Evolutionary conservation across 2,888 invertebrate genomes (phyloP).

Genomic region (Argynnis bischoffii): DNA sequence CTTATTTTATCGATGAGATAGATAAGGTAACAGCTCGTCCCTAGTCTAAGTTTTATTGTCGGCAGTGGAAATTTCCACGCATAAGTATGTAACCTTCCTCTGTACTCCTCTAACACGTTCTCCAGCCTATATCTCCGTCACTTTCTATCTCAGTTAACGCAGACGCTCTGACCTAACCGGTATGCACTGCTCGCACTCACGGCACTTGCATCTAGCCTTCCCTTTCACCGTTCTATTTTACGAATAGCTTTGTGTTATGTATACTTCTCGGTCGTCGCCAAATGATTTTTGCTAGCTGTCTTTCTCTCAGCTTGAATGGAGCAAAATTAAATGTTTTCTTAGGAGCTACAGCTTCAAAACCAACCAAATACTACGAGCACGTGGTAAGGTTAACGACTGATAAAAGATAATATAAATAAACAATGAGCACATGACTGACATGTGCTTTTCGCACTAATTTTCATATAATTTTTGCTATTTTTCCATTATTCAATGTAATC

Average conservation of each 20-base stretch:
- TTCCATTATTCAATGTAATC: not conserved
- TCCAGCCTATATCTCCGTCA: constrained; percentile 56
- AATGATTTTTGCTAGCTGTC: constrained; percentile 80
- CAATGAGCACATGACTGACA: constrained; percentile 48
- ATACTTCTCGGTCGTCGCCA: constrained; percentile 82
- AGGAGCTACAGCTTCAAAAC: constrained; percentile 82
- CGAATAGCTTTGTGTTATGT: constrained; percentile 81
- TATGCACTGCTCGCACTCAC: constrained; percentile 60
- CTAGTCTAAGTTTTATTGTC: constrained; percentile 79
- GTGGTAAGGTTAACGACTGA: constrained; percentile 80
- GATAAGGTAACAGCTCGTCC: constrained; percentile 50
- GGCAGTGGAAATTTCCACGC: constrained; percentile 81
- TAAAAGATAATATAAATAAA: constrained; percentile 76
- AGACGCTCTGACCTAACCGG: constrained; percentile 75
- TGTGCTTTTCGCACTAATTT: constrained; percentile 24
- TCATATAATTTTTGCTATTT: not conserved
- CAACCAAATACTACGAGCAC: constrained; percentile 76
- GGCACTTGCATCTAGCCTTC: constrained; percentile 54
- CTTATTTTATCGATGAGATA: constrained; percentile 42
- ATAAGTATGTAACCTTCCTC: constrained; percentile 77
- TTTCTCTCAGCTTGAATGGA: constrained; percentile 81
- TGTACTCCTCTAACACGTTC: constrained; percentile 55
- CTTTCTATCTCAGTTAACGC: constrained; percentile 68
- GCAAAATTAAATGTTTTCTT: constrained; percentile 73
- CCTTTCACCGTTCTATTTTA: constrained; percentile 78